These are phyloP conservation scores for Dendroctonus valens DNA, from an alignment of 1,140 invertebrate species.

Conservation along the genomic window DNA sequence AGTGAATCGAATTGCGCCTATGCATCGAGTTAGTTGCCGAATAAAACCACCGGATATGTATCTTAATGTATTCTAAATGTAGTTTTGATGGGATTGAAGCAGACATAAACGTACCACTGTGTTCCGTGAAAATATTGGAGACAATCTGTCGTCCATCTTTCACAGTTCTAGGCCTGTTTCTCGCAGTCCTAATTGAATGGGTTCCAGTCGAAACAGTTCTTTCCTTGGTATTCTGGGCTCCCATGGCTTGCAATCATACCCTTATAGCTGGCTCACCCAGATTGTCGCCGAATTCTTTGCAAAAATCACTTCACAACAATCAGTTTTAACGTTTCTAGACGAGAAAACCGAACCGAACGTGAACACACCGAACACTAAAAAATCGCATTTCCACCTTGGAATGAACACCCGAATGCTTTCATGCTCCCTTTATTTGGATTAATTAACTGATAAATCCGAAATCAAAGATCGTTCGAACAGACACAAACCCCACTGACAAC, in stretches of 20 bases:
- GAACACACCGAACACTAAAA: not conserved
- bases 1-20: too few relatives aligned
- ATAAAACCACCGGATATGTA: too few relatives aligned
- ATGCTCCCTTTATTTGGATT: slow-evolving; percentile 29
- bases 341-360: not conserved
- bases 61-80: too few relatives aligned
- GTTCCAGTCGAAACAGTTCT: slow-evolving; percentile 61
- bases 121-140: slow-evolving; percentile 87
- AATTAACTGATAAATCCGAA: slow-evolving; percentile 27
- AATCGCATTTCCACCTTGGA: slow-evolving; percentile 1
- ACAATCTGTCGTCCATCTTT: slow-evolving; percentile 77
- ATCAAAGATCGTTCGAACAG: slow-evolving; percentile 32
- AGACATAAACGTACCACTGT: slow-evolving; percentile 66
- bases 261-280: slow-evolving; percentile 37
- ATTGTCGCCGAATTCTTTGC: slow-evolving; percentile 38
- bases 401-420: slow-evolving; percentile 15
- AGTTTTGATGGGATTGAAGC: too few relatives aligned
- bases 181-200: slow-evolving; percentile 63
- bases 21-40: too few relatives aligned
- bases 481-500: slow-evolving; percentile 38
- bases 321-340: slow-evolving; percentile 28
- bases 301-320: slow-evolving; percentile 31
- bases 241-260: slow-evolving; percentile 61
- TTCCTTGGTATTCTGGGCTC: slow-evolving; percentile 87
- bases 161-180: slow-evolving; percentile 67